Base-by-base conservation (phyloP, 2,888 invertebrate species). In the Eupithecia subumbrata region DNA sequence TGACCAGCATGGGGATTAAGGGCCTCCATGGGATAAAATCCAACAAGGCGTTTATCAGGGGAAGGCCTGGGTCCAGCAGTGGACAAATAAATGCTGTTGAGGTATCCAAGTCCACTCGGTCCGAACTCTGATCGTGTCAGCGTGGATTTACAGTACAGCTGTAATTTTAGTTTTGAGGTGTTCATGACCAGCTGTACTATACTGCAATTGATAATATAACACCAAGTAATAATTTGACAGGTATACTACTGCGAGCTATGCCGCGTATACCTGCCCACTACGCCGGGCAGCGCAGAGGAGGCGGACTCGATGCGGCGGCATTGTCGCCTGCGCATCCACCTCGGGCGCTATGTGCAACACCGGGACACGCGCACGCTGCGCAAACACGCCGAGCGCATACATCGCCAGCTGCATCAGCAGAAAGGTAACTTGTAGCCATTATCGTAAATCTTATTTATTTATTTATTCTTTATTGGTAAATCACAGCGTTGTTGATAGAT, bases 161-260 rank as follows among this genome's bases (percentile, higher is more conserved):
- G 16, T 45, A 18, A 45, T 45, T 16, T 45, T 45, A 45, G 16
- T 45, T 45, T 0, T 45, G 45, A 45, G 4, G 16, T 1, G 12
- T 43, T 16, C 45, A 45, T 45, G 45, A 45, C 45, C 18, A 16
- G 5, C 45, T 16, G 18, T 16, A 16, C 16, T 45, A 16, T 16
- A 45, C 45, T 45, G 45, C 45, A 45, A 16, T n/a, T n/a, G n/a
- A 2, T 52, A 52, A 52, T 37, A 37, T 37, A 5, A 34, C 40
- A 37, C 37, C 18, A n/a, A 9, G 34, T 56, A 45, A 45, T 48
- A 18, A 48, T 67, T 25, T 34, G 12, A 1, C 22, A 95, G 95
- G 95, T 95, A 16, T 96, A 96, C 91, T 97, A 96, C 90, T 98
- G 98, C 88, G 97, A 97, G 85, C 90, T 98, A 77, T 98, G 98